A percentile compares a stretch with the other conserved stretches of the same genome.
These are phyloP conservation scores for Thamnophis elegans DNA, from an alignment of 2,797 vertebrate genomes.

Conservation along the genomic window DNA sequence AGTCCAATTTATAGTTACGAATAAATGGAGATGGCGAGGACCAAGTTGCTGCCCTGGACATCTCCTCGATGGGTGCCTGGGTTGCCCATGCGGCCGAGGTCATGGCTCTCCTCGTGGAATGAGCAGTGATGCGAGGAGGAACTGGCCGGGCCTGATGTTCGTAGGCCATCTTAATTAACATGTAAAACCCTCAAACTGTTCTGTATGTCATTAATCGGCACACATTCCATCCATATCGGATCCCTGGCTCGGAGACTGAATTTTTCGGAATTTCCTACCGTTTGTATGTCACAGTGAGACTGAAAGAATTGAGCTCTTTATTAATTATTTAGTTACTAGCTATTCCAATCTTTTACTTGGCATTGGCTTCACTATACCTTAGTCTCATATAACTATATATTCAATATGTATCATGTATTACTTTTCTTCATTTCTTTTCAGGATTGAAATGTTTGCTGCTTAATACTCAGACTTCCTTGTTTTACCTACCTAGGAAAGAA, in stretches of 20 bases:
- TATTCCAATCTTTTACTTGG: not conserved
- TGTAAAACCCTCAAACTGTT: not conserved
- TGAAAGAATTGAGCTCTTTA: not conserved
- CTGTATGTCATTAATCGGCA: not conserved
- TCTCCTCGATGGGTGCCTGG: no score
- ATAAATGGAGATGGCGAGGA: no score
- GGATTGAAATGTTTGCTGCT: not conserved
- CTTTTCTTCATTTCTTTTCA: not conserved
- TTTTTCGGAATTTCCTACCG: not conserved
- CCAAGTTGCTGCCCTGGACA: no score
- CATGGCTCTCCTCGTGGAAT: no score
- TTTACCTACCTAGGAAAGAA: not conserved
- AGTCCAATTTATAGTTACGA: no score
- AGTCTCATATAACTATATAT: not conserved
- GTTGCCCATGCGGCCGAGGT: no score
- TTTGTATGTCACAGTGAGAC: not conserved
- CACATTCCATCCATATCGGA: not conserved
- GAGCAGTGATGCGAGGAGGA: no score
- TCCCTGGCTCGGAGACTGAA: not conserved
- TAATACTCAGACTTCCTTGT: slow-evolving; percentile 13
- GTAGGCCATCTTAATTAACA: not conserved
- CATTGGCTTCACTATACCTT: not conserved
- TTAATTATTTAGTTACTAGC: not conserved
- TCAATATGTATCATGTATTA: not conserved
- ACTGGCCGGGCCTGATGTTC: no score